Conservation (phyloP, 1,140 invertebrate genomes). For the Akabosia matsudoensis region DNA sequence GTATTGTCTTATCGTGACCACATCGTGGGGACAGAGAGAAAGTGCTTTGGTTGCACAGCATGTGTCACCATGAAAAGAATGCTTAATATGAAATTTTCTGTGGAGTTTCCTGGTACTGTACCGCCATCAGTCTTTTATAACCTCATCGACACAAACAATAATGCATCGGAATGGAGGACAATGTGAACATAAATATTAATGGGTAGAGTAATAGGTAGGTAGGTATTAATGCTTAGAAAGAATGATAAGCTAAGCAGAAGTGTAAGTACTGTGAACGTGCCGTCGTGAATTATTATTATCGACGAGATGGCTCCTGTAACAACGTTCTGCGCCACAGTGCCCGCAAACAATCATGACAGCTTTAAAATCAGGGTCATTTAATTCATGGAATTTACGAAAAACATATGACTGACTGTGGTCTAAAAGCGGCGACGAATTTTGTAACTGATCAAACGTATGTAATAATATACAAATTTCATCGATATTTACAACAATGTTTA, state of each 20-base stretch:
- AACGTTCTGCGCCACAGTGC: constrained; percentile 33
- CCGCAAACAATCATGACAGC: not conserved
- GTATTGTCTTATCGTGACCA: no score
- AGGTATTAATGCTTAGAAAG: no score
- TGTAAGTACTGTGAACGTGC: constrained; percentile 14
- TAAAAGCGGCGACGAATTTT: no score
- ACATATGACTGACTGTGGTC: no score
- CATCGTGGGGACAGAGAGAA: not conserved
- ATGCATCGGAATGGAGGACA: not conserved
- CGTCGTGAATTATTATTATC: constrained; percentile 32
- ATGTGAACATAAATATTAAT: constrained; percentile 17
- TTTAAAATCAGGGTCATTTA: no score
- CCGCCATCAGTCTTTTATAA: not conserved
- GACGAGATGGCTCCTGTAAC: constrained; percentile 44
- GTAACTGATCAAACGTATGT: no score
- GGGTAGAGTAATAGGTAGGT: no score
- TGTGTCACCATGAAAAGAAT: not conserved
- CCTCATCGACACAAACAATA: not conserved
- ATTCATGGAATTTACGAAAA: no score
- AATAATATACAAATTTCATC: no score
- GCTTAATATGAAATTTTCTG: not conserved
- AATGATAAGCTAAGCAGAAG: constrained; percentile 12
- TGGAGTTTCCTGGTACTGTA: not conserved
- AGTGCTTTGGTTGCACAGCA: not conserved
- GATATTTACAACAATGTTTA: no score